Base-by-base conservation (phyloP, 2,797 vertebrate genomes). In the Poeciliopsis gracilis region DNA sequence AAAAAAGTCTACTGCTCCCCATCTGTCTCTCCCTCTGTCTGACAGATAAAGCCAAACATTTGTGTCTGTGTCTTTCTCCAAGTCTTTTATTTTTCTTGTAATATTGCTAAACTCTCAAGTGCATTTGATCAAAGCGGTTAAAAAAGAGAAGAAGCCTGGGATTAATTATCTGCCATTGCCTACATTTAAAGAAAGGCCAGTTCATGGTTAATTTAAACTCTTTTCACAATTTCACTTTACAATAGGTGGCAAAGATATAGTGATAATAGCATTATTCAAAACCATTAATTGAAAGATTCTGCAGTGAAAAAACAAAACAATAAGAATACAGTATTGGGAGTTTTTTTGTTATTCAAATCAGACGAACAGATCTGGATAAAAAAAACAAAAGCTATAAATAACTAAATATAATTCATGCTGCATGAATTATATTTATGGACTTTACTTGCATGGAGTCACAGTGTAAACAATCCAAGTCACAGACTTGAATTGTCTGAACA, bases 221-320 rank as follows among this genome's bases (percentile, higher is more conserved):
- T 61, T 46, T 38, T 33, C 41, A 43, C 67, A 55, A 63, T 67
- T 84, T 61, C 45, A 12, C 82, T 72, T 10, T 28, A 51, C 73
- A 75, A 75, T 83, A 63, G 57, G 10, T 10, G 28, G 49, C 43
- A 82, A 80, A 88, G 86, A 87, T 82, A 67, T 84, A 92, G 86
- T 82, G 87, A 83, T 90, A 93, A 90, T 89, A 89, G 79, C 89
- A 88, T 87, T 89, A 90, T 91, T 92, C 89, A 45, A 78, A 90
- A 82, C 82, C 82, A 88, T 79, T 78, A 30, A 38, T 59, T 53
- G 74, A 75, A 67, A 73, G 84, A 85, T 82, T 89, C 74, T 83
- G 82, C 75, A 85, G 79, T 63, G 59, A 63, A 63, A 10, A 36
- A 63, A 2, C 30, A 36, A 63, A 63, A 8, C 3, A 13, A 57